These are phyloP conservation scores for Sarcophaga carnaria DNA, from an alignment of 2,888 invertebrate genomes.

Conservation along the genomic window DNA sequence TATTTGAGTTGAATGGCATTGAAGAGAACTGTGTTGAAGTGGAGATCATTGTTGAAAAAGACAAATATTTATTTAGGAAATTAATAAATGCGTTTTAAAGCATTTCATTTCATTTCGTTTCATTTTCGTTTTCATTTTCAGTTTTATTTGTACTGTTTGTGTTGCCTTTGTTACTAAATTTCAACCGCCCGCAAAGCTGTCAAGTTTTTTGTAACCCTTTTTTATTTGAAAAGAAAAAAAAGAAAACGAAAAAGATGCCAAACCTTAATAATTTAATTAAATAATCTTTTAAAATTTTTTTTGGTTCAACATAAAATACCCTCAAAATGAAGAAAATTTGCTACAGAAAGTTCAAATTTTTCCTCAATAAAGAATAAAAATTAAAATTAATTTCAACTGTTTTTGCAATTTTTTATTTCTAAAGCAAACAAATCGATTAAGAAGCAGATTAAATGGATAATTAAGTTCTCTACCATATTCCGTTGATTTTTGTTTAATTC, in stretches of 20 bases:
- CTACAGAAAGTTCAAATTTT: neutral
- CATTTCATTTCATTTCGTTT: constrained; percentile 7
- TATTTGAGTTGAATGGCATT: constrained; percentile 49
- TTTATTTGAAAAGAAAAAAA: neutral
- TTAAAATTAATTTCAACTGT: neutral
- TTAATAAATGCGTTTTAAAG: constrained; percentile 63
- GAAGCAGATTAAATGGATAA: neutral
- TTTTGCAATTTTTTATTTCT: neutral
- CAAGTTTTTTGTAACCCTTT: neutral
- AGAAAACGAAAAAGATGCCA: constrained; percentile 4
- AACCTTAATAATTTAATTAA: constrained; percentile 54
- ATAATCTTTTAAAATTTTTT: constrained; percentile 37
- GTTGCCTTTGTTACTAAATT: neutral
- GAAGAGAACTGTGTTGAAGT: constrained; percentile 3
- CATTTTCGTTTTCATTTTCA: neutral
- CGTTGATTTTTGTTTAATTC: no score
- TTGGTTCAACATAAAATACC: neutral
- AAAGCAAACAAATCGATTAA: neutral
- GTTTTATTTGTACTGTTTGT: neutral
- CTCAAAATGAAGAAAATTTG: neutral
- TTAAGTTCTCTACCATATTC: no score
- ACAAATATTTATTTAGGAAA: constrained; percentile 69
- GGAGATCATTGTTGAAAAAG: constrained; percentile 65
- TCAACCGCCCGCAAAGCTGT: neutral
- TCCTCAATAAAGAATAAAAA: neutral